Percentiles rank a stretch among this genome's conserved stretches.
Evolutionary conservation across 2,113 vertebrate species (phyloP).

Genomic region (Indicator indicator): DNA sequence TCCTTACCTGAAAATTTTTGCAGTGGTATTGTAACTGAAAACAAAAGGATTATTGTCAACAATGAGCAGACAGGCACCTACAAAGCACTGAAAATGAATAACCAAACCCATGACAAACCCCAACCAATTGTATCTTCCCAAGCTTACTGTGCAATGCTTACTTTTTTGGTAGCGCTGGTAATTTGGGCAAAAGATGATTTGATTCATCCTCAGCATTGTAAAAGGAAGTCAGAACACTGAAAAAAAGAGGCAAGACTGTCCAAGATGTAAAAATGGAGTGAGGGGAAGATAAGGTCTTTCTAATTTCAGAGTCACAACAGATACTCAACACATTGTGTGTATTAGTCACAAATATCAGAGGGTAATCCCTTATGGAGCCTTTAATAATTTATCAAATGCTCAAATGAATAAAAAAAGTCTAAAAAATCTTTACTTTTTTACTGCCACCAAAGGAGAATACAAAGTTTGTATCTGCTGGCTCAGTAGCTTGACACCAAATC

Average conservation of each 20-base stretch:
- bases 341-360: not conserved
- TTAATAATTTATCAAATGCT: not conserved
- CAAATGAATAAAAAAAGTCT: not conserved
- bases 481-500: not conserved
- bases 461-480: not conserved
- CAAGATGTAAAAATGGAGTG: not conserved
- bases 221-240: conserved; percentile 86
- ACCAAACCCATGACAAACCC: not conserved
- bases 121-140: not conserved
- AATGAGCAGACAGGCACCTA: not conserved
- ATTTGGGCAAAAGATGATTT: conserved; percentile 90
- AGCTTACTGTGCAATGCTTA: conserved; percentile 53
- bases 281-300: not conserved
- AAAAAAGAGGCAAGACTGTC: conserved; percentile 31
- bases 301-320: not conserved
- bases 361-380: not conserved
- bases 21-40: conserved; percentile 91
- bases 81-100: not conserved
- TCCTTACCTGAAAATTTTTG: conserved; percentile 96
- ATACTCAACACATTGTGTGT: not conserved
- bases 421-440: not conserved
- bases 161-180: conserved; percentile 95
- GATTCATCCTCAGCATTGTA: conserved; percentile 93
- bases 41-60: not conserved
- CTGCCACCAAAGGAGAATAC: not conserved